phyloP scores from a whole-genome alignment of 2,797 vertebrate species.

The Anas capensis region DNA sequence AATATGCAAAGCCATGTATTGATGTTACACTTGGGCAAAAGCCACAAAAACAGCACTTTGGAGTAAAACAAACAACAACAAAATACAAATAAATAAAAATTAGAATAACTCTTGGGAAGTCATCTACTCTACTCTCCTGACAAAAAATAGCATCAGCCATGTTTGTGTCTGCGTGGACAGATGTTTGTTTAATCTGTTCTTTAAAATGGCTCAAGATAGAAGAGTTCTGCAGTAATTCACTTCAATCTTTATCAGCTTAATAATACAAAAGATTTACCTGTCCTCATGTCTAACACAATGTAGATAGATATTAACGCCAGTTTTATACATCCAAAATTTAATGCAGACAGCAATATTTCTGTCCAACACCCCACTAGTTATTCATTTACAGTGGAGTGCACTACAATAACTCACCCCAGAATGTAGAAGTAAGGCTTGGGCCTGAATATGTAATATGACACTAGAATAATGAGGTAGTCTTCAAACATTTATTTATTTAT shows the following conservation, averaged over 20 bases:
- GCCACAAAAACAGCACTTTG: not conserved
- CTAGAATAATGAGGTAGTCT: not conserved
- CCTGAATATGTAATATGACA: not conserved
- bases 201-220: accelerated
- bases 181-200: not conserved
- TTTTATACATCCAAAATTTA: not conserved
- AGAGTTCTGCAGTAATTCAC: not conserved
- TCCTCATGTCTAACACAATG: not conserved
- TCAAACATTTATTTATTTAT: no score
- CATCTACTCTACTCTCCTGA: not conserved
- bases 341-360: not conserved
- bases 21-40: not conserved
- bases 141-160: not conserved
- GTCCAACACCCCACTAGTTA: no score
- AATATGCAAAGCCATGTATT: not conserved
- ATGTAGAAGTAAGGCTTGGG: not conserved
- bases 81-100: not conserved
- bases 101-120: not conserved
- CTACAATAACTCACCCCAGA: not conserved
- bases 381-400: not conserved
- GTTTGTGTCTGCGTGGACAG: not conserved
- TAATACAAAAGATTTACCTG: not conserved
- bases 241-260: not conserved
- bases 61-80: not conserved
- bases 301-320: not conserved